These are phyloP conservation scores for Carduelis carduelis DNA, from an alignment of 2,797 vertebrate species.

Conservation along the genomic window DNA sequence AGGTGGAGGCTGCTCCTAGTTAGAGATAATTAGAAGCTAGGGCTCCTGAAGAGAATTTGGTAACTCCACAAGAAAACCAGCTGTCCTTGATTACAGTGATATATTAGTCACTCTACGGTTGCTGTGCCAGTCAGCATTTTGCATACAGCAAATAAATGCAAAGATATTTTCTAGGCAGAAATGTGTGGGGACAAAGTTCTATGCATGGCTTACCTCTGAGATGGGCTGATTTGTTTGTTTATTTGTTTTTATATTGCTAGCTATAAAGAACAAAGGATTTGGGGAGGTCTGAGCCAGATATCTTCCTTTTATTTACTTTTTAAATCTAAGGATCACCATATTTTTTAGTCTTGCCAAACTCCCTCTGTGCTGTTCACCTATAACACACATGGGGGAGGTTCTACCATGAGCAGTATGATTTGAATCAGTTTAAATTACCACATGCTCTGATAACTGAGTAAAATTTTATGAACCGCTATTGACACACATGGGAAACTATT, in stretches of 20 bases:
- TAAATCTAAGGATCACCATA: not conserved
- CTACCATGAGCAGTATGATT: not conserved
- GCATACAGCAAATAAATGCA: not conserved
- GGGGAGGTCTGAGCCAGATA: not conserved
- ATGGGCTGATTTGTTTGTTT: not conserved
- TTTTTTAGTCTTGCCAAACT: not conserved
- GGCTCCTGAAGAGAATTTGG: conserved; percentile 53
- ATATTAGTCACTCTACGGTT: conserved; percentile 15
- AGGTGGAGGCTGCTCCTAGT: conserved; percentile 55
- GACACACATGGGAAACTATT: not conserved
- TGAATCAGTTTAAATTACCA: not conserved
- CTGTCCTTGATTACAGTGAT: conserved; percentile 53
- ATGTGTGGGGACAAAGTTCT: not conserved
- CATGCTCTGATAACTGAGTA: not conserved
- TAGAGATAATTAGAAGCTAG: conserved; percentile 57
- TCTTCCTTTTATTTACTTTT: not conserved
- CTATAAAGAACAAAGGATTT: not conserved
- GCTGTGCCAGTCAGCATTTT: conserved; percentile 5
- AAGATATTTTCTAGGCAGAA: conserved; percentile 28
- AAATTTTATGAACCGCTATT: not conserved
- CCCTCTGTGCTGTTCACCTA: not conserved
- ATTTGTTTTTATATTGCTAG: not conserved
- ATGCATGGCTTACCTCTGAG: not conserved
- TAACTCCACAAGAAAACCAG: conserved; percentile 47
- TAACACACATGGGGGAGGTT: not conserved